These are phyloP conservation scores for Phycodurus eques DNA, from an alignment of 2,113 vertebrate species.

Conservation along the genomic window DNA sequence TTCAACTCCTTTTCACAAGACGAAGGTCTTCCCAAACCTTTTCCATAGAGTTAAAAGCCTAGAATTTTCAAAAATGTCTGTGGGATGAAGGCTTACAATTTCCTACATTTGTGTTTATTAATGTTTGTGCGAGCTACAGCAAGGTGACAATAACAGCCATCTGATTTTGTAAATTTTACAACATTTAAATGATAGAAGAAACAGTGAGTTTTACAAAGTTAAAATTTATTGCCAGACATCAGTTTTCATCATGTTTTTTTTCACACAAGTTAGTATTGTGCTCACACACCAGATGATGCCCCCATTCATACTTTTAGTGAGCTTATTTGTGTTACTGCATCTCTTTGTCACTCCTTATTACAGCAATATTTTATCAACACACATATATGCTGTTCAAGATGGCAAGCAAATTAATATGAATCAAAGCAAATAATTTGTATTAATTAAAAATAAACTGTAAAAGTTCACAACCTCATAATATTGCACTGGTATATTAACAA, in stretches of 20 bases:
- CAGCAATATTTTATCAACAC: not conserved
- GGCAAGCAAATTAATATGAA: not conserved
- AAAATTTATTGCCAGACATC: constrained; percentile 46
- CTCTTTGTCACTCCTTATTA: not conserved
- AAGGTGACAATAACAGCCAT: not conserved
- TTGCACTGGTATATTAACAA: constrained; percentile 4
- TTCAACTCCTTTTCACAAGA: not conserved
- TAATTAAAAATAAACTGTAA: constrained; percentile 13
- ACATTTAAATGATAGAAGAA: constrained; percentile 8
- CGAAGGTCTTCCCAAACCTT: not conserved
- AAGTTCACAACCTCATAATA: not conserved
- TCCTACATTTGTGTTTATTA: not conserved
- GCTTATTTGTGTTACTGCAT: not conserved
- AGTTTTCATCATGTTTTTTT: constrained; percentile 1
- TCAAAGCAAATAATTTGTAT: not conserved
- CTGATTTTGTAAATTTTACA: not conserved
- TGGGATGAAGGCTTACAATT: not conserved
- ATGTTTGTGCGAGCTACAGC: not conserved
- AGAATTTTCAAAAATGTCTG: not conserved
- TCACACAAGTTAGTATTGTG: constrained; percentile 3
- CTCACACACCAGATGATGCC: not conserved
- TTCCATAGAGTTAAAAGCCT: not conserved
- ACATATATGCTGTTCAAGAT: not conserved
- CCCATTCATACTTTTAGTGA: constrained; percentile 6
- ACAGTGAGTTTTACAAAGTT: constrained; percentile 24